Conservation (phyloP, 2,797 vertebrate species). For the Dermochelys coriacea region DNA sequence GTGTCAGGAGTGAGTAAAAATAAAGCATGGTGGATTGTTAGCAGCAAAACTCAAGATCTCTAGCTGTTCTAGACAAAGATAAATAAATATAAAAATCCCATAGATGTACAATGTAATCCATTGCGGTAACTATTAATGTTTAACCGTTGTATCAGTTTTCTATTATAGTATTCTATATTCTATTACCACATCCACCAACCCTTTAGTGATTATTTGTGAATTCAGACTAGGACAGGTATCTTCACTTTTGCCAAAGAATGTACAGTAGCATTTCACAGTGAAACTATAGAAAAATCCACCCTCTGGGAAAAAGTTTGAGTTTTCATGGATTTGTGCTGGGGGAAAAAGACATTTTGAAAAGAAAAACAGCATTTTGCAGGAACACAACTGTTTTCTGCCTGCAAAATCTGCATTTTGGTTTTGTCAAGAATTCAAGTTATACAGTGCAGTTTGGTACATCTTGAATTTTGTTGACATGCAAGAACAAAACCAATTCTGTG, state of each 20-base stretch:
- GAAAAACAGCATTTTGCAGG: not conserved
- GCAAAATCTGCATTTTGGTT: not conserved
- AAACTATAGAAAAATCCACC: not conserved
- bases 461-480: not conserved
- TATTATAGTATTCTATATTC: no score
- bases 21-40: not conserved
- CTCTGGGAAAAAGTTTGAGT: rapidly evolving
- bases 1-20: not conserved
- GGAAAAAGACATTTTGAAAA: not conserved
- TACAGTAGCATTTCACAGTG: conserved; percentile 19
- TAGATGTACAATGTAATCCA: rapidly evolving
- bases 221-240: not conserved
- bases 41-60: not conserved
- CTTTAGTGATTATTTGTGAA: not conserved
- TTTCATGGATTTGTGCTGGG: not conserved
- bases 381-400: not conserved
- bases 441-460: not conserved
- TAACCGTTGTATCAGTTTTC: not conserved
- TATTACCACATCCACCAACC: not conserved
- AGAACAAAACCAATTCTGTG: not conserved
- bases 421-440: not conserved
- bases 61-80: not conserved
- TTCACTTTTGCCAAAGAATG: not conserved
- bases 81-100: not conserved
- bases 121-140: not conserved